These are phyloP conservation scores for Chelon auratus DNA, from an alignment of 2,797 vertebrate genomes.

Conservation along the genomic window DNA sequence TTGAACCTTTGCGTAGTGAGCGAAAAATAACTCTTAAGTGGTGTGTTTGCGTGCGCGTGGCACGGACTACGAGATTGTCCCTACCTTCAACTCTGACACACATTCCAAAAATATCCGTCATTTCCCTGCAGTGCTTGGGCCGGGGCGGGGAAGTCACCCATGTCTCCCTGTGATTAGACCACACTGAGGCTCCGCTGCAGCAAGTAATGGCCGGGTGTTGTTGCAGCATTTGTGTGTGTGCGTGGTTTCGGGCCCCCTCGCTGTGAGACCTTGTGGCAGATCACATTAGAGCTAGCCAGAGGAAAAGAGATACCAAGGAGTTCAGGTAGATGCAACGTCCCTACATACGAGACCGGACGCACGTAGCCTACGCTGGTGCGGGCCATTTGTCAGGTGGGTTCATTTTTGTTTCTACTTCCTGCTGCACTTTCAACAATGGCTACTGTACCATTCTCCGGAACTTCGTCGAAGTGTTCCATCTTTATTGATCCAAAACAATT, in stretches of 20 bases:
- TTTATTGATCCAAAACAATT: too few relatives aligned
- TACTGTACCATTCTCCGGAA: too few relatives aligned
- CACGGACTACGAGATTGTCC: background rate
- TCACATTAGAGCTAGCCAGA: background rate
- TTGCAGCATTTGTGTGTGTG: conserved; percentile 4
- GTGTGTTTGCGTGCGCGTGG: conserved; percentile 3
- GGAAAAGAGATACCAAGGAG: background rate
- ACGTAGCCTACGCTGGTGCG: too few relatives aligned
- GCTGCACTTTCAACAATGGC: too few relatives aligned
- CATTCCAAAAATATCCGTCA: conserved; percentile 26
- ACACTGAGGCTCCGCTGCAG: conserved; percentile 24
- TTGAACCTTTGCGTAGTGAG: background rate
- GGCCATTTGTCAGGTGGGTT: too few relatives aligned
- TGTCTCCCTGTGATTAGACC: conserved; percentile 38
- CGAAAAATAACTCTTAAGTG: conserved; percentile 11
- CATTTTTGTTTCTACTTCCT: too few relatives aligned
- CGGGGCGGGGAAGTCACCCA: conserved; percentile 7
- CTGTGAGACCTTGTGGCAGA: background rate
- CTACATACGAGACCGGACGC: too few relatives aligned
- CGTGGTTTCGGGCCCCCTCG: background rate
- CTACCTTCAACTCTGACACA: conserved; percentile 35
- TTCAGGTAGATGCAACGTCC: too few relatives aligned
- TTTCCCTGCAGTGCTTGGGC: conserved; percentile 39
- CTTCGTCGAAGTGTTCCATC: too few relatives aligned
- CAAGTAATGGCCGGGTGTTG: conserved; percentile 41